Conservation (phyloP, 2,888 invertebrate species). For the Lycaena phlaeas region DNA sequence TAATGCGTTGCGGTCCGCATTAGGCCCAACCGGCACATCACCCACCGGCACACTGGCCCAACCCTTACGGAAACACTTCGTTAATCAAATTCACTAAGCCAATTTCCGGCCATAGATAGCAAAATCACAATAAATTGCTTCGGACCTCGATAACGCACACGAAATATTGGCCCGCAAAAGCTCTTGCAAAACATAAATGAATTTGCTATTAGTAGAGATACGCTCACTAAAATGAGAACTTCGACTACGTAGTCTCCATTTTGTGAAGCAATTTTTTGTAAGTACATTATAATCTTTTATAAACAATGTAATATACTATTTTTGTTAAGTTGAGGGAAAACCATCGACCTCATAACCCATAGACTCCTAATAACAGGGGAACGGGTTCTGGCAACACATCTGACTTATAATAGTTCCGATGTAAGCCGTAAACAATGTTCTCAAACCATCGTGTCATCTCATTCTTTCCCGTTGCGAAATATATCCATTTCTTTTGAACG, state of each 20-base stretch:
- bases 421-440: no score
- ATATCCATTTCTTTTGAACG: no score
- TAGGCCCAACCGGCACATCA: conserved; percentile 43
- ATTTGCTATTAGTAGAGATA: background rate
- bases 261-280: background rate
- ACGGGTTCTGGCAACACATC: no score
- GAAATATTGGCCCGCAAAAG: background rate
- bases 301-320: no score
- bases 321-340: no score
- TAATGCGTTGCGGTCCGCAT: conserved; percentile 46
- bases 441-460: no score
- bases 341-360: no score
- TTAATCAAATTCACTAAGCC: conserved; percentile 63
- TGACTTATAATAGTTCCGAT: no score
- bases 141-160: conserved; percentile 32
- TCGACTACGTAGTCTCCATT: background rate
- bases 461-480: no score
- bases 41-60: conserved; percentile 44
- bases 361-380: no score
- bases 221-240: background rate
- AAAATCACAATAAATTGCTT: conserved; percentile 49
- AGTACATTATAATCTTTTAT: background rate
- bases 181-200: background rate
- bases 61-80: conserved; percentile 52
- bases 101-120: conserved; percentile 53